These are phyloP conservation scores for Drosophila neonasuta DNA, from an alignment of 2,888 invertebrate genomes.

Conservation along the genomic window DNA sequence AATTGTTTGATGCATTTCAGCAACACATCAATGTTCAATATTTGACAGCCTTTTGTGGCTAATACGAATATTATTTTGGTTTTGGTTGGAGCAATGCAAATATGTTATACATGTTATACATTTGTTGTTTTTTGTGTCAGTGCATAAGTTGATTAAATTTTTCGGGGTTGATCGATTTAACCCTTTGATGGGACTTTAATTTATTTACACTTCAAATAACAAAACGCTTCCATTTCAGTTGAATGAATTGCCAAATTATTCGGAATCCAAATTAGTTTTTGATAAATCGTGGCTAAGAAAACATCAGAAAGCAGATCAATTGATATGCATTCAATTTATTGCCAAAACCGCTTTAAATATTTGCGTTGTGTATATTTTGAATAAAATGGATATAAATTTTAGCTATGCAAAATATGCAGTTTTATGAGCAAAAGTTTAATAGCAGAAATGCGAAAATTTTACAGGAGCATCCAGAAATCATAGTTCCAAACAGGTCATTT, in stretches of 20 bases:
- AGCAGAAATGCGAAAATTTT: no score
- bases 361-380: background rate
- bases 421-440: no score
- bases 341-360: background rate
- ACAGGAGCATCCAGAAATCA: no score
- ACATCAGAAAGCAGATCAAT: background rate
- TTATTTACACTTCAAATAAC: background rate
- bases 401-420: background rate
- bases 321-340: background rate
- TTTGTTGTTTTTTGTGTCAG: background rate
- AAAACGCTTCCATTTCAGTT: constrained; percentile 5
- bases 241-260: constrained; percentile 6
- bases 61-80: background rate
- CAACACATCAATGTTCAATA: background rate
- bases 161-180: constrained; percentile 3
- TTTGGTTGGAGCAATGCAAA: background rate
- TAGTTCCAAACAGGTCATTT: no score
- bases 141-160: constrained; percentile 2
- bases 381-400: background rate
- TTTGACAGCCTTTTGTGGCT: background rate
- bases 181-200: constrained; percentile 2
- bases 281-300: background rate
- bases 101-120: background rate
- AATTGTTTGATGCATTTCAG: constrained; percentile 41
- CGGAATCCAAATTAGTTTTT: constrained; percentile 2